phyloP scores from a whole-genome alignment of 1,140 invertebrate species.

The Pogonus chalceus region DNA sequence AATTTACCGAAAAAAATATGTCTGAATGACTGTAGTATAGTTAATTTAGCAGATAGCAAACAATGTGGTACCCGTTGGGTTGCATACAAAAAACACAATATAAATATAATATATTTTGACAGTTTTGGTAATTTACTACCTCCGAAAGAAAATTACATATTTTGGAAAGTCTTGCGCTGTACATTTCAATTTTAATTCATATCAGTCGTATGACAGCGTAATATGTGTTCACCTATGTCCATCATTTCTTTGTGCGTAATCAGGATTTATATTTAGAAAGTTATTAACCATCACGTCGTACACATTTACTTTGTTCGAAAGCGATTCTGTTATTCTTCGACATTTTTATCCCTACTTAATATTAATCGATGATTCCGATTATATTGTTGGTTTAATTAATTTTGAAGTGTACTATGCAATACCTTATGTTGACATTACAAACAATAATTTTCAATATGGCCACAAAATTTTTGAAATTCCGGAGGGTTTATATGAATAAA shows the following conservation, averaged over 20 bases:
- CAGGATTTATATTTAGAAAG: constrained; percentile 11
- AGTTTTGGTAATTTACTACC: constrained; percentile 27
- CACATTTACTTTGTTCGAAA: too few relatives aligned
- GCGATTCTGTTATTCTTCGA: constrained; percentile 9
- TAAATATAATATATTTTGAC: constrained; percentile 20
- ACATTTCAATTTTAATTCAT: constrained; percentile 3
- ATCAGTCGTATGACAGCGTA: constrained; percentile 9
- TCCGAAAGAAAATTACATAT: constrained; percentile 25
- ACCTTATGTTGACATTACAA: too few relatives aligned
- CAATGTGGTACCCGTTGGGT: constrained; percentile 26
- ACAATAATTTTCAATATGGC: too few relatives aligned
- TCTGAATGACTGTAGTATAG: constrained; percentile 20
- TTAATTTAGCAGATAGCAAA: constrained; percentile 20
- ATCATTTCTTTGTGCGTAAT: constrained; percentile 13
- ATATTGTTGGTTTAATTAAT: too few relatives aligned
- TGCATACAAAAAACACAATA: constrained; percentile 21
- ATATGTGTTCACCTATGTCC: constrained; percentile 17
- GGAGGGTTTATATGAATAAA: too few relatives aligned
- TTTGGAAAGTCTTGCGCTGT: constrained; percentile 12
- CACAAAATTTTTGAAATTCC: too few relatives aligned
- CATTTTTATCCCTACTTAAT: constrained; percentile 18
- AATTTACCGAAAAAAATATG: constrained; percentile 14
- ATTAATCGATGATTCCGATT: constrained; percentile 13
- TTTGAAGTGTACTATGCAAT: too few relatives aligned
- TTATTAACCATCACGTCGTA: too few relatives aligned